Evolutionary conservation across 2,113 vertebrate genomes (phyloP).

Genomic region (Herpetotheres cachinnans): DNA sequence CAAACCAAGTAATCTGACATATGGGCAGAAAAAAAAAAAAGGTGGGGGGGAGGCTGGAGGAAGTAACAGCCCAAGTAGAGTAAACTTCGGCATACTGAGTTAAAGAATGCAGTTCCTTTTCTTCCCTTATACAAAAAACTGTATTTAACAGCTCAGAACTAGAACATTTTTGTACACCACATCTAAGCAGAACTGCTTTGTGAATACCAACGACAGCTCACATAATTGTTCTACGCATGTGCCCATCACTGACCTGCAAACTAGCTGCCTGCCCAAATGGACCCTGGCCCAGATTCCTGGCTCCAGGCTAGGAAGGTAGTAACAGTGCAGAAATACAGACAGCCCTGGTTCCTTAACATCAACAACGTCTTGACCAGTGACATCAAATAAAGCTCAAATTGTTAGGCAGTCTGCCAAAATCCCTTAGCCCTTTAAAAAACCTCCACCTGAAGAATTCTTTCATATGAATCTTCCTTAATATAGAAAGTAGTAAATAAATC

Average conservation of each 20-base stretch:
- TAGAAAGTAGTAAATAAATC: neutral
- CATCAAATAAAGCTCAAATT: neutral
- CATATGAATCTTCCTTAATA: neutral
- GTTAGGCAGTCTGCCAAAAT: neutral
- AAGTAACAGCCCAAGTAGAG: neutral
- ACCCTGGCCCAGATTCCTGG: neutral
- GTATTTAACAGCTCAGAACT: neutral
- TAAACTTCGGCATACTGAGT: neutral
- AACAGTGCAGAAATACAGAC: neutral
- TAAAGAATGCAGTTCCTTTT: neutral
- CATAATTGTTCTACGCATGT: fast-evolving
- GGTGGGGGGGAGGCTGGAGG: neutral
- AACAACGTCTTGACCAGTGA: neutral
- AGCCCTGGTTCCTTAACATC: neutral
- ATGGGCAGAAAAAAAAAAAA: neutral
- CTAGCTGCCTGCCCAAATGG: neutral
- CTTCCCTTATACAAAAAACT: neutral
- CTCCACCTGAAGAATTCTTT: neutral
- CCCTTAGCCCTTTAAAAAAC: neutral
- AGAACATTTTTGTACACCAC: neutral
- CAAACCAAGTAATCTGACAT: conserved; percentile 22
- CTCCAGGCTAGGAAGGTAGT: neutral
- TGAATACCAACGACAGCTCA: neutral
- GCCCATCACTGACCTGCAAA: neutral
- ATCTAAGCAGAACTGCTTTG: neutral